Evolutionary conservation across 2,797 vertebrate genomes (phyloP).

Genomic region (Ctenochaetus hawaiiensis): DNA sequence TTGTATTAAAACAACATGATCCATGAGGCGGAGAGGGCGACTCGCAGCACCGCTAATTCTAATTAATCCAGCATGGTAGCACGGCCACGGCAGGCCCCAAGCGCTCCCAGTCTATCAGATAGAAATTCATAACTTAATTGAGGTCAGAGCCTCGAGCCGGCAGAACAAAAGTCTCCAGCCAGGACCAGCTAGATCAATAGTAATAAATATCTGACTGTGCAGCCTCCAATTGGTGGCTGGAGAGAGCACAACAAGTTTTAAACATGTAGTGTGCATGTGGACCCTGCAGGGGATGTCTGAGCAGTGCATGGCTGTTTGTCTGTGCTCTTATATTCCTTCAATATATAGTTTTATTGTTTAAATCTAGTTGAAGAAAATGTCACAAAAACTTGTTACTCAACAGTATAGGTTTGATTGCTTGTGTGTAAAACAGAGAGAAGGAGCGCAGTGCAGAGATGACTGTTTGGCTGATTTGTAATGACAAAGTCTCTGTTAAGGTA

Average conservation of each 20-base stretch:
- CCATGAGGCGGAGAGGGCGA: constrained; percentile 91
- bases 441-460: not conserved
- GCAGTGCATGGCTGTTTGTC: not conserved
- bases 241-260: constrained; percentile 70
- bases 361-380: not conserved
- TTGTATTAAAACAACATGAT: constrained; percentile 98
- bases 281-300: constrained; percentile 26
- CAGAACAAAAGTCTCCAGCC: constrained; percentile 98
- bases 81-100: constrained; percentile 87
- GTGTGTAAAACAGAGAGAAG: not conserved
- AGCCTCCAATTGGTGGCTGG: constrained; percentile 69
- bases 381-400: not conserved
- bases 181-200: constrained; percentile 98
- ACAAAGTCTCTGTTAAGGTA: constrained; percentile 25
- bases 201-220: constrained; percentile 98
- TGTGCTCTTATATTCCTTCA: not conserved
- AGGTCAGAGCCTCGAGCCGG: constrained; percentile 96
- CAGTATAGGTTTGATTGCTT: constrained; percentile 1
- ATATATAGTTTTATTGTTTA: not conserved
- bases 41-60: constrained; percentile 94
- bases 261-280: constrained; percentile 50
- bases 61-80: constrained; percentile 95
- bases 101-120: constrained; percentile 98
- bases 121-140: constrained; percentile 99
- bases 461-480: constrained; percentile 31